Evolutionary conservation across 2,113 vertebrate species (phyloP).

Genomic region (Carettochelys insculpta): DNA sequence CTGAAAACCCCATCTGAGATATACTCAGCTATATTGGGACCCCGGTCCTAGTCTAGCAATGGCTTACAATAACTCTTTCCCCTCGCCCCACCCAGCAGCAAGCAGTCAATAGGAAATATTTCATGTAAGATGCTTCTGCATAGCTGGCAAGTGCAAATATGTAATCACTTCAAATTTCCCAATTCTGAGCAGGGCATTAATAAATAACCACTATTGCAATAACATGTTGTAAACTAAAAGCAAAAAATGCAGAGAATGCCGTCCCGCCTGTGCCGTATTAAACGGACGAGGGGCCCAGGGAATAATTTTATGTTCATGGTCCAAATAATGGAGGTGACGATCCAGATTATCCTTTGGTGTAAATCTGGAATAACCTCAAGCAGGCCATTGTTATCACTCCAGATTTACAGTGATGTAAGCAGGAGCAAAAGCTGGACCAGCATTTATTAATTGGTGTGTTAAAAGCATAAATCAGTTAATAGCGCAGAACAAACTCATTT

Average conservation of each 20-base stretch:
- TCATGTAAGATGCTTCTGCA: neutral
- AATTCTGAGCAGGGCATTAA: neutral
- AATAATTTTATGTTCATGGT: accelerated
- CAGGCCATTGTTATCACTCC: neutral
- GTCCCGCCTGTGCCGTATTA: accelerated
- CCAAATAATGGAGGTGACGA: neutral
- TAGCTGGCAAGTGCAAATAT: accelerated
- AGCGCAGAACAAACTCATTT: neutral
- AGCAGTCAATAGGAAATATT: neutral
- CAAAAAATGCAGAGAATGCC: neutral
- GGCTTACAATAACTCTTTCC: neutral
- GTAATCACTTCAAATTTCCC: neutral
- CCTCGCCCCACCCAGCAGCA: neutral
- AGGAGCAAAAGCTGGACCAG: neutral
- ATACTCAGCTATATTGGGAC: neutral
- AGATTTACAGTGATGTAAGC: neutral
- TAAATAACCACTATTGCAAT: neutral
- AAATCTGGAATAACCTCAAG: neutral
- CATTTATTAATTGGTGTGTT: neutral
- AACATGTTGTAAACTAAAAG: neutral
- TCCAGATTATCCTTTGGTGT: too few relatives aligned
- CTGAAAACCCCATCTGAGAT: too few relatives aligned
- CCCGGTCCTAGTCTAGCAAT: neutral
- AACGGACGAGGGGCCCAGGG: neutral
- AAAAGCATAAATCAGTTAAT: neutral